Percentiles rank a stretch among this genome's conserved stretches.
Conservation (phyloP, 2,888 invertebrate genomes). For the Archips crataeganus region DNA sequence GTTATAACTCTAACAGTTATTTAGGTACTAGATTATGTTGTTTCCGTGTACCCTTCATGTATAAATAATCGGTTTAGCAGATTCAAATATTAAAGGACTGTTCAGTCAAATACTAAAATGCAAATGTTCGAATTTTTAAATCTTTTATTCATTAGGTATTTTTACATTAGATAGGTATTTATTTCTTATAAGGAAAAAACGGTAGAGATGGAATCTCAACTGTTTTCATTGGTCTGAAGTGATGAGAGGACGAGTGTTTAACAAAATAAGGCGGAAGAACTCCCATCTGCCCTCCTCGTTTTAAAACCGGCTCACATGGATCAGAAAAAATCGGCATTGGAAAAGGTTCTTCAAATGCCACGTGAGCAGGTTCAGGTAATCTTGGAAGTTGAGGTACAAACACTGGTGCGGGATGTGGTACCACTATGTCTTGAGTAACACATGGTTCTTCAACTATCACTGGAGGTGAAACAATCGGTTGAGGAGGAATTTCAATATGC, state of each 20-base stretch:
- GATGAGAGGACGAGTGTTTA: neutral
- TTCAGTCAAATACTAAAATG: neutral
- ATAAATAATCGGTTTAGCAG: too few species aligned
- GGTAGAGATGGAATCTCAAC: neutral
- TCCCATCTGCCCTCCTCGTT: neutral
- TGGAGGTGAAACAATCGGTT: slow-evolving; percentile 10
- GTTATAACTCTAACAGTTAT: too few species aligned
- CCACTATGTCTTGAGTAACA: slow-evolving; percentile 22
- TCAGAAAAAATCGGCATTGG: slow-evolving; percentile 26
- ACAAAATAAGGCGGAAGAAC: slow-evolving; percentile 18
- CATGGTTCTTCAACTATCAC: slow-evolving; percentile 30
- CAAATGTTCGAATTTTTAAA: neutral
- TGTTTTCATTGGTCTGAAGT: neutral
- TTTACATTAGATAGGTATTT: too few species aligned
- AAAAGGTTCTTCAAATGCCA: neutral
- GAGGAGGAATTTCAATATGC: slow-evolving; percentile 23
- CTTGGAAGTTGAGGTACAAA: slow-evolving; percentile 4
- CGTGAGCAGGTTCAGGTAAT: slow-evolving; percentile 1
- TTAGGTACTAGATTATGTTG: too few species aligned
- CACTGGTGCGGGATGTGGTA: slow-evolving; percentile 12
- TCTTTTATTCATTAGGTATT: neutral
- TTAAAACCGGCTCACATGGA: slow-evolving; percentile 24
- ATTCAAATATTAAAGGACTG: too few species aligned
- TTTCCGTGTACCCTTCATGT: too few species aligned
- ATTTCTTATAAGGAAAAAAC: neutral